Conservation (phyloP, 2,888 invertebrate genomes). For the Rhagium mordax region DNA sequence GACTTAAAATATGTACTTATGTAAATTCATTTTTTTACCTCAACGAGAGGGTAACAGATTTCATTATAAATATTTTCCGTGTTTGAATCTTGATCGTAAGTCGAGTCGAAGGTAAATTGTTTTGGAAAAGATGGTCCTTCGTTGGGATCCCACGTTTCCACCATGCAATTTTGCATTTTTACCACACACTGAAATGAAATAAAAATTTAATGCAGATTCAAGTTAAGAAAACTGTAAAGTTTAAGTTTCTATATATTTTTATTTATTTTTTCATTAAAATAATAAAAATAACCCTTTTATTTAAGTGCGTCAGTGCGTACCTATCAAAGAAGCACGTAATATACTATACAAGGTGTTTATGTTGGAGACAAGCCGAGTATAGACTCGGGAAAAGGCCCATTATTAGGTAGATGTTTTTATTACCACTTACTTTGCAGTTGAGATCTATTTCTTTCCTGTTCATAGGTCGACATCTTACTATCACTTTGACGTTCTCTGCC, state of each 20-base stretch:
- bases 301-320: too few species aligned
- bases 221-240: too few species aligned
- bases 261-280: too few species aligned
- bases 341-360: too few species aligned
- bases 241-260: too few species aligned
- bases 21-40: conserved; percentile 75
- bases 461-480: conserved; percentile 90
- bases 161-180: conserved; percentile 75
- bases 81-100: conserved; percentile 83
- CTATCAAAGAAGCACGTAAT: too few species aligned
- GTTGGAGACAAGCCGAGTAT: too few species aligned
- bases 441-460: conserved; percentile 81
- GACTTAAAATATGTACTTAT: too few species aligned
- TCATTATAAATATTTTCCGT: conserved; percentile 92
- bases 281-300: too few species aligned
- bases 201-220: too few species aligned
- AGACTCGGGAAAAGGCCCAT: too few species aligned
- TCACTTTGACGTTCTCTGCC: conserved; percentile 84
- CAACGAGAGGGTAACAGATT: conserved; percentile 86
- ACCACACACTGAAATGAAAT: conserved; percentile 75
- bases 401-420: neutral
- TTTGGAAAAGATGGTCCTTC: conserved; percentile 77
- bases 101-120: conserved; percentile 88
- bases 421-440: conserved; percentile 75
- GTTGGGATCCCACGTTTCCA: conserved; percentile 78